Percentiles rank a stretch among this genome's conserved stretches.
phyloP scores from a whole-genome alignment of 2,888 invertebrate species.

The Seira musarum region DNA sequence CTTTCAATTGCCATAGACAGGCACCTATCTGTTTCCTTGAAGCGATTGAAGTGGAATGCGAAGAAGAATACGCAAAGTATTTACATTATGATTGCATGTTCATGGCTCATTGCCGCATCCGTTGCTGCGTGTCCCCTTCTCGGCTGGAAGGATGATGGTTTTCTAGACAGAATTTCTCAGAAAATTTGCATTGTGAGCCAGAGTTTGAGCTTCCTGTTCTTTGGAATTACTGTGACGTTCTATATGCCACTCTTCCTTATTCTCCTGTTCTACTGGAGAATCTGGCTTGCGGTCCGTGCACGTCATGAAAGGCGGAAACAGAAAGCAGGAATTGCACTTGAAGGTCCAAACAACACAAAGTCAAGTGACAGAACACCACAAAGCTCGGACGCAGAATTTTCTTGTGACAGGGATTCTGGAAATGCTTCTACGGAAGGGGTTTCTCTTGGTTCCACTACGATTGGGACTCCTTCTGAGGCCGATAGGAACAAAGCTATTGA shows the following conservation, averaged over 20 bases:
- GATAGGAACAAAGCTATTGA: too few relatives aligned
- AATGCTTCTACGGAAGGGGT: too few relatives aligned
- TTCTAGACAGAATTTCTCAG: slow-evolving; percentile 76
- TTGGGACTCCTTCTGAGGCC: too few relatives aligned
- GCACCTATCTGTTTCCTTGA: too few relatives aligned
- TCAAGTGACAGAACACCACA: too few relatives aligned
- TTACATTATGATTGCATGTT: slow-evolving; percentile 85
- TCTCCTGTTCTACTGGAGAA: slow-evolving; percentile 91
- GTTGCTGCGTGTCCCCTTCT: slow-evolving; percentile 91
- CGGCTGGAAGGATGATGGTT: slow-evolving; percentile 84
- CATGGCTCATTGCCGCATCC: slow-evolving; percentile 87
- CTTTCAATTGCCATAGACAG: too few relatives aligned
- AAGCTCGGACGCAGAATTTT: too few relatives aligned
- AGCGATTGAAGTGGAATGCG: slow-evolving; percentile 91
- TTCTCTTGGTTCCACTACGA: too few relatives aligned
- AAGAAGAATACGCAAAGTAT: slow-evolving; percentile 84
- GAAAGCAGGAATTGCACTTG: too few relatives aligned
- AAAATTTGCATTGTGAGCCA: slow-evolving; percentile 87
- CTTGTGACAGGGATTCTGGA: too few relatives aligned
- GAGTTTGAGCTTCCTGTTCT: slow-evolving; percentile 77
- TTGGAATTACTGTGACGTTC: slow-evolving; percentile 79
- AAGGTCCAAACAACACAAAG: slow-evolving; percentile 8
- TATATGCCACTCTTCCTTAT: slow-evolving; percentile 91
- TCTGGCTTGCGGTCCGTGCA: slow-evolving; percentile 89
- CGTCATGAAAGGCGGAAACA: too few relatives aligned